phyloP scores from a whole-genome alignment of 2,888 invertebrate species.

The Pyrochroa serraticornis region DNA sequence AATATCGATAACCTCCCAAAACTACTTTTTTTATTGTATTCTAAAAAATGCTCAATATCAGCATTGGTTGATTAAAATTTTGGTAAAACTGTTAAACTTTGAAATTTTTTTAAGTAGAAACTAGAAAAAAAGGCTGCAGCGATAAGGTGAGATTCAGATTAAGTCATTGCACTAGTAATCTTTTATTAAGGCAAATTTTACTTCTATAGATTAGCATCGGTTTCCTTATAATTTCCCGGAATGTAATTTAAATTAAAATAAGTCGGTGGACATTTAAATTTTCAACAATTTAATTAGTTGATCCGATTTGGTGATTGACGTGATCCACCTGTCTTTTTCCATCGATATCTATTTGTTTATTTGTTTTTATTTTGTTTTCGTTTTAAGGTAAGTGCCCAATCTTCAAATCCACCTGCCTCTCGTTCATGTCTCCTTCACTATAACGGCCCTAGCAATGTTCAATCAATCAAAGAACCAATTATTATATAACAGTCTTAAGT shows the following conservation, averaged over 20 bases:
- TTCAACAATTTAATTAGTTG: background rate
- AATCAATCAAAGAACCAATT: constrained; percentile 45
- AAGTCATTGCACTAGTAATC: background rate
- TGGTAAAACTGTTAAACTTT: too few species aligned
- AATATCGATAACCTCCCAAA: too few species aligned
- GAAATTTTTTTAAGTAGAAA: too few species aligned
- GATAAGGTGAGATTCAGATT: background rate
- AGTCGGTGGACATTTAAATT: background rate
- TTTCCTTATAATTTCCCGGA: constrained; percentile 6
- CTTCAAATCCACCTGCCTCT: too few species aligned
- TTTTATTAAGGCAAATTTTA: background rate
- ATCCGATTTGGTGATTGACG: background rate
- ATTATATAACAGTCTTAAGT: constrained; percentile 45
- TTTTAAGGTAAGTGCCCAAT: too few species aligned
- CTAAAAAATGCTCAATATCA: too few species aligned
- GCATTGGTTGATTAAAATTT: too few species aligned
- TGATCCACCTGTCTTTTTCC: background rate
- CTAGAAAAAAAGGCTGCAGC: too few species aligned
- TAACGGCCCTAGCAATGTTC: constrained; percentile 38
- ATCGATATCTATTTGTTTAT: background rate
- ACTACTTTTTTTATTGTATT: too few species aligned
- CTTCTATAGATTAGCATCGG: background rate
- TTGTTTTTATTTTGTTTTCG: too few species aligned
- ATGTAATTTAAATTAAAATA: constrained; percentile 4
- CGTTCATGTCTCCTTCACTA: background rate